Conservation (phyloP, 2,888 invertebrate species). For the Coremacera marginata region DNA sequence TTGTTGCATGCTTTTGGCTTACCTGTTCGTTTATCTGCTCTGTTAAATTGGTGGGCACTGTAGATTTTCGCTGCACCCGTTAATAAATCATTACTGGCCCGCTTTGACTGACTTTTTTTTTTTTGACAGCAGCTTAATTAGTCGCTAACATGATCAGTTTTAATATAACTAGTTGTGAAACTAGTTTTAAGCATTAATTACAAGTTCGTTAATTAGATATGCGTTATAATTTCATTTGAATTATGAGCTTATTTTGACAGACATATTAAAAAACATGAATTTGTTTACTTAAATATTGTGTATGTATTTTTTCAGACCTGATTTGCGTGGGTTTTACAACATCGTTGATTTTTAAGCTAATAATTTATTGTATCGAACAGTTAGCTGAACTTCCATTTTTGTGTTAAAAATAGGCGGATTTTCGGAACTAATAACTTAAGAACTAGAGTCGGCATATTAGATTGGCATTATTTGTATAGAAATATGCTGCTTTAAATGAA, state of each 20-base stretch:
- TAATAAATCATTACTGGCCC: not conserved
- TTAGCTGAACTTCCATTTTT: too few relatives aligned
- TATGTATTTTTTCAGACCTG: too few relatives aligned
- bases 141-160: slow-evolving; percentile 17
- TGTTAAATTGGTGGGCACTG: slow-evolving; percentile 14
- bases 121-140: slow-evolving; percentile 33
- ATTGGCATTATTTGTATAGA: too few relatives aligned
- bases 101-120: slow-evolving; percentile 14
- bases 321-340: too few relatives aligned
- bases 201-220: slow-evolving; percentile 8
- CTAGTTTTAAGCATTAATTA: slow-evolving; percentile 25
- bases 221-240: slow-evolving; percentile 9
- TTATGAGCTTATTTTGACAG: slow-evolving; percentile 11
- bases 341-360: too few relatives aligned
- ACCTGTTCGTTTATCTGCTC: not conserved
- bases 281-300: too few relatives aligned
- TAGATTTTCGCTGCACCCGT: not conserved
- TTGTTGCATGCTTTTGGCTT: not conserved
- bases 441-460: too few relatives aligned
- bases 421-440: too few relatives aligned
- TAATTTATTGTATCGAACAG: too few relatives aligned
- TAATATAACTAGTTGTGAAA: not conserved
- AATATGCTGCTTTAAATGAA: too few relatives aligned
- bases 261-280: not conserved
- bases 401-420: too few relatives aligned